Conservation (phyloP, 2,113 vertebrate genomes). For the Gallinago jamesoni region DNA sequence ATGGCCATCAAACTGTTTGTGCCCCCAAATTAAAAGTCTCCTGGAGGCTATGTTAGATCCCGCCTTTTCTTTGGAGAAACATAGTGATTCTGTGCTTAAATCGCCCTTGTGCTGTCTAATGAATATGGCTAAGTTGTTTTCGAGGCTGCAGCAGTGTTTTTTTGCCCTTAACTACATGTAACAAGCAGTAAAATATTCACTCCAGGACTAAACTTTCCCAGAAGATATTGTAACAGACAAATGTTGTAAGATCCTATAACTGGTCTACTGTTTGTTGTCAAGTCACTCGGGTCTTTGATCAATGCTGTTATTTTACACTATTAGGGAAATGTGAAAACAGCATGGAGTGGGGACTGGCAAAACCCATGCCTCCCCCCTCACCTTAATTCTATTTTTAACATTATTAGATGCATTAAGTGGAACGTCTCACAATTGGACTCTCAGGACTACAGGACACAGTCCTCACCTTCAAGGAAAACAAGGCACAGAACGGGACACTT, state of each 20-base stretch:
- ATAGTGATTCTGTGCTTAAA: not conserved
- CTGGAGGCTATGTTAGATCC: constrained; percentile 60
- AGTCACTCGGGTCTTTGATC: not conserved
- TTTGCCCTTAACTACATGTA: not conserved
- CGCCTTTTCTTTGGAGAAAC: constrained; percentile 48
- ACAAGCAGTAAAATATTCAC: constrained; percentile 2
- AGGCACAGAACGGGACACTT: accelerated
- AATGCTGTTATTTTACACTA: not conserved
- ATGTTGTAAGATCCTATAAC: not conserved
- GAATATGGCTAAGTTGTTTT: constrained; percentile 24
- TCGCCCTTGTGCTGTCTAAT: not conserved
- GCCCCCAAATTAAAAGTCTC: constrained; percentile 59
- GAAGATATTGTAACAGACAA: constrained; percentile 3
- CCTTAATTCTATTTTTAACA: not conserved
- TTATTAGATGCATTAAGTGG: not conserved
- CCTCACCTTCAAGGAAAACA: not conserved
- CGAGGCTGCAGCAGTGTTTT: not conserved
- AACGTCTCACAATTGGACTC: not conserved
- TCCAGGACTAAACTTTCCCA: not conserved
- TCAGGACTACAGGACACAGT: not conserved
- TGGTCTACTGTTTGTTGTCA: not conserved
- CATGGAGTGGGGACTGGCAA: not conserved
- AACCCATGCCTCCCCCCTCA: not conserved
- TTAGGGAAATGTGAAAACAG: not conserved
- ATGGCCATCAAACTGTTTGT: constrained; percentile 64